phyloP scores from a whole-genome alignment of 1,140 invertebrate species.

The Chymomyza costata region DNA sequence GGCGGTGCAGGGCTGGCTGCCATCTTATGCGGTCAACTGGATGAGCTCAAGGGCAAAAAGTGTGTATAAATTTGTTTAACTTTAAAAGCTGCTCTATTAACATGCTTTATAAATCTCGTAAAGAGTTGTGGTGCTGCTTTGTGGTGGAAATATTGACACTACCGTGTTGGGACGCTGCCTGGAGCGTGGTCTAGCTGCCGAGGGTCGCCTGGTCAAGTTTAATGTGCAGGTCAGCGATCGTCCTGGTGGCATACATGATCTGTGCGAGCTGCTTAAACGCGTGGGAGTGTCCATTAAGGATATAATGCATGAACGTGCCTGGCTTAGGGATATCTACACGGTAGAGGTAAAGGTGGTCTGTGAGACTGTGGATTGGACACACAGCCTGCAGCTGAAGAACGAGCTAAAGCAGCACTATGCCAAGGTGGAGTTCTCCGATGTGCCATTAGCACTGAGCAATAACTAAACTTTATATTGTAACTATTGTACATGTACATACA shows the following conservation, averaged over 20 bases:
- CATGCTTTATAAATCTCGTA: not conserved
- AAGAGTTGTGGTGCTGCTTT: conserved; percentile 86
- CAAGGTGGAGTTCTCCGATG: conserved; percentile 75
- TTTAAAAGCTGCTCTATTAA: too few relatives aligned
- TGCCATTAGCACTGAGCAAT: conserved; percentile 75
- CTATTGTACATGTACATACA: conserved; percentile 16
- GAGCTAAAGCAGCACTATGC: conserved; percentile 80
- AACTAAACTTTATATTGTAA: not conserved
- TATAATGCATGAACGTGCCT: conserved; percentile 94
- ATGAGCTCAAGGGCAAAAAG: conserved; percentile 91
- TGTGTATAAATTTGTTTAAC: conserved; percentile 64
- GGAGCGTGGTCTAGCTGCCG: conserved; percentile 91
- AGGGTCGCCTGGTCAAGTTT: conserved; percentile 91
- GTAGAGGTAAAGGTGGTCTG: conserved; percentile 88
- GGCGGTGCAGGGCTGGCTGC: conserved; percentile 92
- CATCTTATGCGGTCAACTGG: conserved; percentile 87
- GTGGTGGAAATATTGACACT: conserved; percentile 96
- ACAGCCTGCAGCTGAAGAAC: conserved; percentile 82
- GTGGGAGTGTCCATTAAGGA: conserved; percentile 94
- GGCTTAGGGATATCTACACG: conserved; percentile 92
- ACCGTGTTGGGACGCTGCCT: conserved; percentile 91
- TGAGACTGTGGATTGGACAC: conserved; percentile 88
- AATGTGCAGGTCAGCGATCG: conserved; percentile 90
- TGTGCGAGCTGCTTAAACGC: conserved; percentile 84
- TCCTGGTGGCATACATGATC: conserved; percentile 90